phyloP scores from a whole-genome alignment of 30 jellyfish, hydroid and myxozoan genomes.

The Cassiopea andromeda region DNA sequence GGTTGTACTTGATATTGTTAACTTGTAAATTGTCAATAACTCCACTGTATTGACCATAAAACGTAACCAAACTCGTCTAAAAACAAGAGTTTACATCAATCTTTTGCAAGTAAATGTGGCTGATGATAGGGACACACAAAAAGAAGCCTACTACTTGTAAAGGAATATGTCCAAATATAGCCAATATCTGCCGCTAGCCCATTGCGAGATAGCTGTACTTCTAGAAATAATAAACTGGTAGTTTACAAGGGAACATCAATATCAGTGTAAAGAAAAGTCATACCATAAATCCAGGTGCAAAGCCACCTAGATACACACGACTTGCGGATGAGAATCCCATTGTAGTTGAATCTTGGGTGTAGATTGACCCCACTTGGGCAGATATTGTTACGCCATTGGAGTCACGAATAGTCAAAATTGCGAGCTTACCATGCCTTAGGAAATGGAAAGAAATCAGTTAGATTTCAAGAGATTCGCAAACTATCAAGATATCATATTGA shows the following conservation, averaged over 20 bases:
- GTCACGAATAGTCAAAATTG: constrained; percentile 46
- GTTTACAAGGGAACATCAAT: not conserved
- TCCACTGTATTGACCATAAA: constrained; percentile 86
- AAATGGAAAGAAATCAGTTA: not conserved
- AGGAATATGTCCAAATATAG: too few species aligned
- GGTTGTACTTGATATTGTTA: constrained; percentile 80
- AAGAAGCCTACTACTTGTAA: too few species aligned
- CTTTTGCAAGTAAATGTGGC: too few species aligned
- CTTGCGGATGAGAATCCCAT: constrained; percentile 74
- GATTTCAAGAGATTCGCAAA: not conserved
- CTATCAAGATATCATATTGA: not conserved
- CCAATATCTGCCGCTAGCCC: too few species aligned
- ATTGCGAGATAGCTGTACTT: too few species aligned
- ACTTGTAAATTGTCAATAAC: constrained; percentile 78
- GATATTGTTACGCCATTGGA: constrained; percentile 14
- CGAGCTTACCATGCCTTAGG: constrained; percentile 64
- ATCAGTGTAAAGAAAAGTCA: not conserved
- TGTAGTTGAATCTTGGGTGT: constrained; percentile 49
- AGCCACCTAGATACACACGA: constrained; percentile 86
- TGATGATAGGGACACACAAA: too few species aligned
- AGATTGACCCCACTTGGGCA: constrained; percentile 46
- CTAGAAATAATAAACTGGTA: too few species aligned
- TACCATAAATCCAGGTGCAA: constrained; percentile 92
- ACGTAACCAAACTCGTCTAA: constrained; percentile 71
- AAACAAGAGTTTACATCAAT: not conserved